A percentile compares a stretch with the other conserved stretches of the same genome.
Evolutionary conservation across 2,888 invertebrate genomes (phyloP).

Genomic region (Dascillus cervinus): DNA sequence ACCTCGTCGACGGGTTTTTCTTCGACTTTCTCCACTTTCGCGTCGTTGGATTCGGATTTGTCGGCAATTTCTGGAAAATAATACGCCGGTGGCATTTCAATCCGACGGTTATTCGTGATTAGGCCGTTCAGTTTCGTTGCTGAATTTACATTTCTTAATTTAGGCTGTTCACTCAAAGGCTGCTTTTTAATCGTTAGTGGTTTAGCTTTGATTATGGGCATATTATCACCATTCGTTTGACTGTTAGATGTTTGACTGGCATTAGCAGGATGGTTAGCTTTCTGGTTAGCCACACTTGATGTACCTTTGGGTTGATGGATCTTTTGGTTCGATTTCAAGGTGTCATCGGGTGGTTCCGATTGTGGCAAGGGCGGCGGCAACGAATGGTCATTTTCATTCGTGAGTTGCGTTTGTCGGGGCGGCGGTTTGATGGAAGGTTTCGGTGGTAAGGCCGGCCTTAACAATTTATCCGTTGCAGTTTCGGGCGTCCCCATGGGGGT

Average conservation of each 20-base stretch:
- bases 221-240: slow-evolving; percentile 32
- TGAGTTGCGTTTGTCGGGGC: slow-evolving; percentile 43
- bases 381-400: slow-evolving; percentile 9
- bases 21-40: slow-evolving; percentile 23
- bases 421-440: slow-evolving; percentile 67
- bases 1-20: slow-evolving; percentile 29
- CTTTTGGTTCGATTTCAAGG: slow-evolving; percentile 16
- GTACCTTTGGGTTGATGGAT: slow-evolving; percentile 16
- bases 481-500: slow-evolving; percentile 51
- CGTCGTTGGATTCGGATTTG: slow-evolving; percentile 25
- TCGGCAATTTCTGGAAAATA: slow-evolving; percentile 61
- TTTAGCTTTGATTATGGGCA: slow-evolving; percentile 65
- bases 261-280: slow-evolving; percentile 16
- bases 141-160: slow-evolving; percentile 52
- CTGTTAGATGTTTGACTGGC: slow-evolving; percentile 32
- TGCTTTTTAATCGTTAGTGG: slow-evolving; percentile 79
- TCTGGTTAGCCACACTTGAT: slow-evolving; percentile 6
- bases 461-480: slow-evolving; percentile 49
- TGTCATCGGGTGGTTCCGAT: slow-evolving; percentile 34
- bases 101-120: slow-evolving; percentile 62
- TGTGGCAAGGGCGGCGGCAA: slow-evolving; percentile 48
- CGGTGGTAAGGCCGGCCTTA: slow-evolving; percentile 74
- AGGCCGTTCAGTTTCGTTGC: slow-evolving; percentile 52
- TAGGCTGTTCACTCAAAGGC: slow-evolving; percentile 72
- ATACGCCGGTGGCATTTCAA: slow-evolving; percentile 78